Base-by-base conservation (phyloP, 2,797 vertebrate species). In the Malurus leucopterus region DNA sequence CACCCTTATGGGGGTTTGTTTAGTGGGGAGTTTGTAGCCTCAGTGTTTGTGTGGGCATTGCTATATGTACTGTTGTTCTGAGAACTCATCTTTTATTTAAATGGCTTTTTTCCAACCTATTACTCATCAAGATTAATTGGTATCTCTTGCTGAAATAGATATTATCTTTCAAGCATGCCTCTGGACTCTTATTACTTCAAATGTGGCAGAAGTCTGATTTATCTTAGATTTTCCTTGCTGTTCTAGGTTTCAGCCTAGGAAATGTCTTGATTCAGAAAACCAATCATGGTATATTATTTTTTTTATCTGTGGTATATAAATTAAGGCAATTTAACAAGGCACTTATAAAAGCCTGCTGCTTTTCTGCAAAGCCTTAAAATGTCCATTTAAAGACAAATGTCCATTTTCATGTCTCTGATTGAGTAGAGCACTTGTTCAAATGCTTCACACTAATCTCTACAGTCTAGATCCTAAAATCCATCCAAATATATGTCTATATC, bases 311-410 rank as follows among this genome's bases (percentile, higher is more conserved):
- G 38, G 38, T 84, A 84, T 84, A 64, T 92, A 84, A 86, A 88
- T 88, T 29, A 69, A 51, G 43, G 62, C 68, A 69, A 89, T 83
- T 88, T 55, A 83, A 51, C 58, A 83, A 64, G 75, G 40, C 69
- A 34, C n/a, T 88, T 77, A 51, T 0, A 70, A 88, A 86, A 89
- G 54, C 59, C 75, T 2, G 1, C 19, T 86, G 50, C 59, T 90
- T 90, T 93, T 74, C 78, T 83, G 47, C 62, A 93, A 93, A 94
- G 69, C 88, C 62, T 90, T 91, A 69, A 82, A 91, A 18, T 38
- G 71, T 44, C 49, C 58, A 34, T 75, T 89, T 92, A 68, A 90
- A 92, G 49, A 72, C 72, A 65, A 51, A 71, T 83, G 51, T 85
- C 86, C 49, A 32, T 55, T 86, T 91, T 38, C 19, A 3, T 41